Evolutionary conservation across 2,797 vertebrate genomes (phyloP), one percentile per base, ranked within the genome.

Genomic region (Sparidentex hasta): DNA sequence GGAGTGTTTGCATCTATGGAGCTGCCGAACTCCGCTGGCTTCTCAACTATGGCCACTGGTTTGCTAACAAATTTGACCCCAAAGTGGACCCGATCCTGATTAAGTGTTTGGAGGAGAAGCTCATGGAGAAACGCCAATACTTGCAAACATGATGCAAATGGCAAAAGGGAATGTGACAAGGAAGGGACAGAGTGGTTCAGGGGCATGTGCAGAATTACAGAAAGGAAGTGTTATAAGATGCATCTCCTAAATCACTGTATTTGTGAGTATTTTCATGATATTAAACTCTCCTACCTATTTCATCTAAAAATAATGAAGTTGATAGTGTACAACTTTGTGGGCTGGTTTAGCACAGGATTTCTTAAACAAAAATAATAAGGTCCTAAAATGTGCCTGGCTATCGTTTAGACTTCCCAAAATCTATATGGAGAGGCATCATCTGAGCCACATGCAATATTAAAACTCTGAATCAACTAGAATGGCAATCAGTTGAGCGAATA

Each of bases 21-120:
- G 93, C 96, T 0, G 95, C 96, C 5, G 98, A 98, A 74, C 91
- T 99, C 48, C 95, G 96, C 27, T 99, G 98, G 98, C 97, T 99
- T 51, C 91, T 98, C 9, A 93, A 93, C 72, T 95, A 95, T 0
- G 96, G 96, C 2, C 98, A 98, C 73, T 98, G 97, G 97, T 98
- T 99, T 14, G 97, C 96, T 55, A 99, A 98, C 93, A 99, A 99
- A 83, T 96, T 98, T 86, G 97, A 98, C 80, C 96, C 96, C 55
- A 97, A 96, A 90, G 96, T 98, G 48, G 97, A 99, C 69, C 97
- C 97, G 2, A 55, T 98, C 72, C 88, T 98, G 84, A 92, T 96
- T 63, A 95, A 96, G 87, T 99, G 97, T 86, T 93, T 99, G 76
- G 96, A 96, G 86, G 95, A 97, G 91, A 97, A 95, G 76, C 91